Conservation (phyloP, 2,888 invertebrate species). For the Vanessa cardui region DNA sequence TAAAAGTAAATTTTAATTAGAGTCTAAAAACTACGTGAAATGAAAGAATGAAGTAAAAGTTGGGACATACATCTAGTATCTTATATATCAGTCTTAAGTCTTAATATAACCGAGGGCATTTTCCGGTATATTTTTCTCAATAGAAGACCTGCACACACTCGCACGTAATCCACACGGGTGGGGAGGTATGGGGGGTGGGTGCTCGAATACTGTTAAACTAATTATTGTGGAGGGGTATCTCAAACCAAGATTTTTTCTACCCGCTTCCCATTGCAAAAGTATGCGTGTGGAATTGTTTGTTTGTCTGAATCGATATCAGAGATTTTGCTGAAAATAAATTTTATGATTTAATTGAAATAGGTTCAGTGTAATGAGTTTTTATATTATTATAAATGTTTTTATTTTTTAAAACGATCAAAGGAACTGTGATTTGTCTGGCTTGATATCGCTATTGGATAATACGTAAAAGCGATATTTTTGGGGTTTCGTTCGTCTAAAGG, state of each 20-base stretch:
- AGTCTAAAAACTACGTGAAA: background rate
- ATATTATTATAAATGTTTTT: too few species aligned
- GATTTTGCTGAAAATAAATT: background rate
- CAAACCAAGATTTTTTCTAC: conserved; percentile 39
- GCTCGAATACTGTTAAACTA: conserved; percentile 67
- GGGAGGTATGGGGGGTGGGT: conserved; percentile 47
- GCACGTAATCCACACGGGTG: conserved; percentile 28
- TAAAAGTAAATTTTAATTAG: background rate
- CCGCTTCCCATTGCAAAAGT: conserved; percentile 14
- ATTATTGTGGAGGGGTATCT: conserved; percentile 46
- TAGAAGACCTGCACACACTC: conserved; percentile 35
- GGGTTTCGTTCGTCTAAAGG: too few species aligned
- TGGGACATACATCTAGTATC: background rate
- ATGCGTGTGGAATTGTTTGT: background rate
- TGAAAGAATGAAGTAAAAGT: background rate
- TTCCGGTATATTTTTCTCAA: conserved; percentile 43
- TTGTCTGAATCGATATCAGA: conserved; percentile 7
- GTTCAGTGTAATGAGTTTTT: too few species aligned
- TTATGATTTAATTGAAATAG: background rate
- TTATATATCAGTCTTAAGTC: conserved; percentile 17
- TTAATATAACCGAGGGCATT: conserved; percentile 36
- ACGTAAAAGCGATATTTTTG: too few species aligned
- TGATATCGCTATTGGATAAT: too few species aligned
- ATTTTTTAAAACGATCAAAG: too few species aligned
- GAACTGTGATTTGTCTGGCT: too few species aligned